Evolutionary conservation across 2,888 invertebrate species (phyloP), one percentile per base, ranked within the genome.

Genomic region (Ectropis crepuscularia): DNA sequence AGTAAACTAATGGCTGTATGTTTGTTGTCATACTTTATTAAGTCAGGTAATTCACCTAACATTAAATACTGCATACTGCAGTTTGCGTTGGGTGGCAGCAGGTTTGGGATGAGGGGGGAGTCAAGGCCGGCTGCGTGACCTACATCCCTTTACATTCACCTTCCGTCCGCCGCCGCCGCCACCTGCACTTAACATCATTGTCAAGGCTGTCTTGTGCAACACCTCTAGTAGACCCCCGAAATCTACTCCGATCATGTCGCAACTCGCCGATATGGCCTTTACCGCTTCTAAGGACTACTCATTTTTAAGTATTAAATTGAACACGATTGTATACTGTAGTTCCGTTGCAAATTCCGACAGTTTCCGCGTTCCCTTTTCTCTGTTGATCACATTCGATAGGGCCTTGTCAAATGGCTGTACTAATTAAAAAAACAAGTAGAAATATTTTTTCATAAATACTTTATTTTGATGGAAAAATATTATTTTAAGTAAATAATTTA

Each of bases 111-210:
- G 79, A 83, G 84, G 78, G 87, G 87, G 87, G 88, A 87, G 86
- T 86, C 89, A 91, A 90, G 91, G 91, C 88, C 89, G 81, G 76
- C 85, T 80, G 84, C 81, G 80, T 86, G 89, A 88, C 89, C 87
- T 71, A 88, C 86, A 89, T 89, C 88, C 88, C 87, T 83, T 87
- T 82, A 86, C 89, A 90, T 89, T 91, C 90, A 90, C 90, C 90
- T 89, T 88, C 86, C 87, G 88, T 82, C 87, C 84, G 84, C 79
- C 79, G 75, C 74, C 74, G 72, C 75, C 84, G 79, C 76, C 84
- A 83, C 81, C 81, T 83, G 86, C 81, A 65, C 57, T 81, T 80
- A 79, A 80, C 84, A 80, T 84, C 88, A 91, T 82, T 91, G 92
- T 85, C 92, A 92, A 91, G 92, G 92, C 87, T 90, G 78, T 70